Evolutionary conservation across 2,113 vertebrate species (phyloP), one percentile per base, ranked within the genome.

Genomic region (Ailuropoda melanoleuca): DNA sequence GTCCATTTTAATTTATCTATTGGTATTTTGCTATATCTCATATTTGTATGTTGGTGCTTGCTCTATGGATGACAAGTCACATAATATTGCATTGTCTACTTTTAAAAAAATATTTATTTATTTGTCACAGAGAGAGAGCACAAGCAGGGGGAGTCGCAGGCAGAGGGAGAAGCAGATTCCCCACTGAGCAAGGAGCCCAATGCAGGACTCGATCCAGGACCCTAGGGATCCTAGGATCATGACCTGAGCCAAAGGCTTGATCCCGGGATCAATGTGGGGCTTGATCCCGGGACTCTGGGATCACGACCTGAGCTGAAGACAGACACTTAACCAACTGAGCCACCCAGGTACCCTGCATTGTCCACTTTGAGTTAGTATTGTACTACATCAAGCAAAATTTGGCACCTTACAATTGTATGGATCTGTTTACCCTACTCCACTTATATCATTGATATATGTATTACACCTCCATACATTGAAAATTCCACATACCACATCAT

Each of bases 11-110:
- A 84, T 85, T 87, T 90, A 74, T 55, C 29, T 95, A 0, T 78
- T 64, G 21, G 2, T 92, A 1, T 46, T 75, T 91, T 92, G 55
- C 74, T 92, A 18, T 89, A 81, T 85, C 24, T 86, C 46, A 43
- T 50, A 60, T 87, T 94, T 81, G 29, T 83, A 78, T 89, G 77
- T 95, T 96, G 72, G 17, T 83, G 8, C 34, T 78, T 93, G 24
- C 3, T 72, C 17, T 88, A 13, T 88, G 15, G 24, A 80, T 83
- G 60, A 53, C 29, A 77, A 74, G 74, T 3, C 8, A 56, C 7
- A 81, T 95, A 64, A 68, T 85, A 77, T 58, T 90, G 24, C 19
- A 77, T 2, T 43, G 23, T 82, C n/a, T 92, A 37, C 3, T 96
- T 90, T 81, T 64, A 55, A 55, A 58, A 58, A 34, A 17, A 24